Percentiles rank a stretch among this genome's conserved stretches.
These are phyloP conservation scores for Vicugna pacos DNA, from an alignment of 2,113 vertebrate genomes.

Conservation along the genomic window DNA sequence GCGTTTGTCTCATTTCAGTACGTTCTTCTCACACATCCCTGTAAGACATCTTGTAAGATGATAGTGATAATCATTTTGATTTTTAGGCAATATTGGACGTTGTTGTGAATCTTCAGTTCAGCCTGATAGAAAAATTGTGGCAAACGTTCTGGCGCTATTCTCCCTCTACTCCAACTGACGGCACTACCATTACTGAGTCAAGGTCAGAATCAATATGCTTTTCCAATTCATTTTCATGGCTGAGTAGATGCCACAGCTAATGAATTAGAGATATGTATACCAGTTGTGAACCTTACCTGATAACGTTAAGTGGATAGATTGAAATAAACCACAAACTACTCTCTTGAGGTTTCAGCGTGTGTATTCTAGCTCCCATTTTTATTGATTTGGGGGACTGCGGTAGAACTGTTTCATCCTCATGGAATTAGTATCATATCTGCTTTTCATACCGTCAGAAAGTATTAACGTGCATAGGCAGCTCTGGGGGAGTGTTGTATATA, in stretches of 20 bases:
- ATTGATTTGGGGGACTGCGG: slow-evolving; percentile 48
- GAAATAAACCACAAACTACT: slow-evolving; percentile 67
- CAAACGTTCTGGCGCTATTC: slow-evolving; percentile 94
- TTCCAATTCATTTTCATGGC: slow-evolving; percentile 59
- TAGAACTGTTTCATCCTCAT: slow-evolving; percentile 62
- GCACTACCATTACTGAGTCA: slow-evolving; percentile 89
- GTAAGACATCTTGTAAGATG: not conserved
- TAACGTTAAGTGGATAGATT: slow-evolving; percentile 65
- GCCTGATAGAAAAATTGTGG: slow-evolving; percentile 93
- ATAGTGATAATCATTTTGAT: slow-evolving; percentile 49
- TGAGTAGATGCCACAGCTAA: slow-evolving; percentile 43
- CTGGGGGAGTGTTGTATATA: slow-evolving; percentile 56
- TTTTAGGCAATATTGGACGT: slow-evolving; percentile 92
- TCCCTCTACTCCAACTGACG: slow-evolving; percentile 89
- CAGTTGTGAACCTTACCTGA: slow-evolving; percentile 75
- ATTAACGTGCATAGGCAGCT: slow-evolving; percentile 64
- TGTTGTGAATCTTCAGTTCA: slow-evolving; percentile 92
- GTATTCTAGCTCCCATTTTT: slow-evolving; percentile 50
- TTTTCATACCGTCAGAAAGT: slow-evolving; percentile 71
- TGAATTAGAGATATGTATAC: slow-evolving; percentile 69
- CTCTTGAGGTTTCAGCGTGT: slow-evolving; percentile 57
- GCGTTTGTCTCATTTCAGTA: not conserved
- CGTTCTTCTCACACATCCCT: not conserved
- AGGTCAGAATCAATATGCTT: slow-evolving; percentile 84
- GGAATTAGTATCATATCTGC: slow-evolving; percentile 73